Evolutionary conservation across 2,113 vertebrate genomes (phyloP).

Genomic region (Psephotus haematonotus): DNA sequence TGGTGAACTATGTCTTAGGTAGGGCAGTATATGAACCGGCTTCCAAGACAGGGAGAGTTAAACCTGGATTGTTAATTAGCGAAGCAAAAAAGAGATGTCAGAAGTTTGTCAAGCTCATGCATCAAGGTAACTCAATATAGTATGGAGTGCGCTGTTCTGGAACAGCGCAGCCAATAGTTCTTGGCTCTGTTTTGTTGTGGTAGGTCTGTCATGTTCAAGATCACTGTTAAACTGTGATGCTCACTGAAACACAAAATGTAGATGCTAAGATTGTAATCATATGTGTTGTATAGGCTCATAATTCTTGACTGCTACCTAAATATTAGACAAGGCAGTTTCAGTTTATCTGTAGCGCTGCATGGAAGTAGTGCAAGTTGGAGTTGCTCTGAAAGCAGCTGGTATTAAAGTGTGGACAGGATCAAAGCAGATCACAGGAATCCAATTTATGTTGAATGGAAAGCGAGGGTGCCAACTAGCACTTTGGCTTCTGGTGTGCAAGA

Average conservation of each 20-base stretch:
- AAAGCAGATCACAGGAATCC: not conserved
- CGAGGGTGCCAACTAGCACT: not conserved
- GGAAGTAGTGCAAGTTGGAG: not conserved
- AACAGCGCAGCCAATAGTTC: not conserved
- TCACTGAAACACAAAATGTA: not conserved
- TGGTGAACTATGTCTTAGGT: not conserved
- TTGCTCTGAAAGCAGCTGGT: not conserved
- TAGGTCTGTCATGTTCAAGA: not conserved
- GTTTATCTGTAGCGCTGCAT: not conserved
- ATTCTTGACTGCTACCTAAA: not conserved
- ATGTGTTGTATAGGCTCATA: not conserved
- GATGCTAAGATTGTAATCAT: not conserved
- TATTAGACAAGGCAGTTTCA: not conserved
- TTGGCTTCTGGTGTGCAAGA: not conserved
- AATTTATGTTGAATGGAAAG: not conserved
- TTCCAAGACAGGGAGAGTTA: not conserved
- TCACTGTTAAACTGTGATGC: not conserved
- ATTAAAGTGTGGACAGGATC: not conserved
- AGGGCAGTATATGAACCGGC: not conserved
- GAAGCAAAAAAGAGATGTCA: not conserved
- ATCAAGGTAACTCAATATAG: not conserved
- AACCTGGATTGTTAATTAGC: not conserved
- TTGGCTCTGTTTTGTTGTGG: not conserved
- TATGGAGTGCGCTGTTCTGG: not conserved
- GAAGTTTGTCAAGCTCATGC: not conserved